phyloP scores from a whole-genome alignment of 2,797 vertebrate genomes.

The Amblyraja radiata region DNA sequence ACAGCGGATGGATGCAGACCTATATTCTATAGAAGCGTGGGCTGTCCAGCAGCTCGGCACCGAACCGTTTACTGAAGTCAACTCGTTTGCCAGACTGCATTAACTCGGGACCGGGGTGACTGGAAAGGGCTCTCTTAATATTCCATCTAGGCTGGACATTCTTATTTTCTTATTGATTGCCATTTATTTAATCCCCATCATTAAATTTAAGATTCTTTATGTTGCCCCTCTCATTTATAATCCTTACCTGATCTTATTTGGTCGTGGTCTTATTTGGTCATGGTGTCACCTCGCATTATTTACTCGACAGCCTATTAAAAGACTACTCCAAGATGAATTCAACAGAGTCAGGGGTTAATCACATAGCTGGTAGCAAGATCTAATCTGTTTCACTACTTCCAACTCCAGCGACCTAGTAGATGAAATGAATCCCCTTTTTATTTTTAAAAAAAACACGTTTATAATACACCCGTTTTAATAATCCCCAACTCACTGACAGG shows the following conservation, averaged over 20 bases:
- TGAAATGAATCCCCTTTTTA: not conserved
- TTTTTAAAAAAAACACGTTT: no score
- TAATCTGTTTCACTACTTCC: not conserved
- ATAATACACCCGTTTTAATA: not conserved
- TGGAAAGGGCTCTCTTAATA: not conserved
- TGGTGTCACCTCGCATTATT: not conserved
- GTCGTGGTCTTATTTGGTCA: no score
- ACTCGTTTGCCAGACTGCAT: no score
- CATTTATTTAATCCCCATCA: not conserved
- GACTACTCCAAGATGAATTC: not conserved
- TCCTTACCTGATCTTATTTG: not conserved
- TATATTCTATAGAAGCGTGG: not conserved
- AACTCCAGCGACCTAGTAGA: not conserved
- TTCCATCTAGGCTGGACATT: not conserved
- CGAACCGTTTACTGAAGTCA: not conserved
- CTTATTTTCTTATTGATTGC: not conserved
- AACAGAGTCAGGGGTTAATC: not conserved
- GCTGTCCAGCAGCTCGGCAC: not conserved
- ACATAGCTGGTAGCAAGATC: not conserved
- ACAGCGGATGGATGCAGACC: not conserved
- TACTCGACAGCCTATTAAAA: no score
- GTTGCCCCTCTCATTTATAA: not conserved
- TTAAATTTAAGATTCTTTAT: not conserved
- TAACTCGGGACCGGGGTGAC: not conserved
- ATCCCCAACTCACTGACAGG: not conserved